Evolutionary conservation across 2,797 vertebrate genomes (phyloP).

Genomic region (Cyclopterus lumpus): DNA sequence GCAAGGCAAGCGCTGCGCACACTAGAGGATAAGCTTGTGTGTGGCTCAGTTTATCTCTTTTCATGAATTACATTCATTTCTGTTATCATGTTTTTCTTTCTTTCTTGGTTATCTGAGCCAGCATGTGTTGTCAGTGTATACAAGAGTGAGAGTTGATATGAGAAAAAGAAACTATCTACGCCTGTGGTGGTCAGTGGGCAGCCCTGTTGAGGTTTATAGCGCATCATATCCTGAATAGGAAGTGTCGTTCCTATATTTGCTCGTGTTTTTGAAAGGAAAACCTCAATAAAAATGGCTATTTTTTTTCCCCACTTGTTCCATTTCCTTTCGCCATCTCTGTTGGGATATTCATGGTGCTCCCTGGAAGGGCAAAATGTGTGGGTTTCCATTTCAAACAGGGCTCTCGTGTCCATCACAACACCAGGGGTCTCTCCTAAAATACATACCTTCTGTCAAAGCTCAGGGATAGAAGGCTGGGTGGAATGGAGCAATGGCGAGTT

Average conservation of each 20-base stretch:
- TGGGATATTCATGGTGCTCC: constrained; percentile 77
- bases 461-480: constrained; percentile 49
- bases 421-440: constrained; percentile 83
- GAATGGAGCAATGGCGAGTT: constrained; percentile 60
- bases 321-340: constrained; percentile 75
- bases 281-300: constrained; percentile 84
- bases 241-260: constrained; percentile 75
- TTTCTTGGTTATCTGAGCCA: constrained; percentile 75
- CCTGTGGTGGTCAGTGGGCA: constrained; percentile 64
- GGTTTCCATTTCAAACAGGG: constrained; percentile 86
- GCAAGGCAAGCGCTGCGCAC: constrained; percentile 49
- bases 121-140: constrained; percentile 78
- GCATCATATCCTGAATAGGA: constrained; percentile 71
- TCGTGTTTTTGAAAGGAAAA: constrained; percentile 82
- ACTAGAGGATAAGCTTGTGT: constrained; percentile 72
- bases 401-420: constrained; percentile 80
- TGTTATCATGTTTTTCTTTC: constrained; percentile 75
- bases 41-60: constrained; percentile 76
- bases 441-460: constrained; percentile 80
- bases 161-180: constrained; percentile 60
- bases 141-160: constrained; percentile 76
- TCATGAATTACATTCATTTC: constrained; percentile 81
- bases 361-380: constrained; percentile 72
- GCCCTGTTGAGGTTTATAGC: constrained; percentile 70
- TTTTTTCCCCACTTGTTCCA: constrained; percentile 82